Evolutionary conservation across 1,140 invertebrate species (phyloP).

Genomic region (Drosophila kurseongensis): DNA sequence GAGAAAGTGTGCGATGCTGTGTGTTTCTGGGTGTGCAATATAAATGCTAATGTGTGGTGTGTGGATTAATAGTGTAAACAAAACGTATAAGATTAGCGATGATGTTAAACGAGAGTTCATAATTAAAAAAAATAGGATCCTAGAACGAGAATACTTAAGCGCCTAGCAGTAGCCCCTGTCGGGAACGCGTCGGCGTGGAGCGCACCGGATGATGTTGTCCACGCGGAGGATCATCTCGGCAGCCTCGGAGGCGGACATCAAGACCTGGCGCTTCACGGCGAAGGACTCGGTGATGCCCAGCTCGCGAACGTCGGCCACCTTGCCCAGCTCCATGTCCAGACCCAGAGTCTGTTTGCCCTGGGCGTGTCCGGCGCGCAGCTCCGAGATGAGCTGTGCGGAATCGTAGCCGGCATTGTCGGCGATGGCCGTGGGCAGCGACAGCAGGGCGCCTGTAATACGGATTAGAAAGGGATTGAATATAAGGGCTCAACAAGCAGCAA

Average conservation of each 20-base stretch:
- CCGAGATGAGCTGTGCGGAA: conserved; percentile 96
- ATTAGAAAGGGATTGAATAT: neutral
- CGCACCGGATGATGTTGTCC: conserved; percentile 98
- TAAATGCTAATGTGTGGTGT: conserved; percentile 37
- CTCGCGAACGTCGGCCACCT: conserved; percentile 93
- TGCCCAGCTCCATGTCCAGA: conserved; percentile 96
- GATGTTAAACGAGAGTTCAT: conserved; percentile 73
- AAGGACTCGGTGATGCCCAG: conserved; percentile 98
- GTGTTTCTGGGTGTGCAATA: conserved; percentile 15
- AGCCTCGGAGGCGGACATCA: conserved; percentile 97
- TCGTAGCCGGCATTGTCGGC: conserved; percentile 99
- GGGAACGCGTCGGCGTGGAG: conserved; percentile 94
- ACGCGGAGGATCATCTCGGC: conserved; percentile 99
- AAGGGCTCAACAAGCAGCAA: neutral
- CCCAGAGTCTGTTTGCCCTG: conserved; percentile 91
- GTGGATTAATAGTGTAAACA: conserved; percentile 57
- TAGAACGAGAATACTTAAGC: conserved; percentile 73
- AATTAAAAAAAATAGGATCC: conserved; percentile 63
- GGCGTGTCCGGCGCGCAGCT: conserved; percentile 95
- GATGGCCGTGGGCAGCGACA: conserved; percentile 96
- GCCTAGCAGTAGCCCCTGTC: conserved; percentile 94
- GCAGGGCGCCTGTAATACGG: conserved; percentile 87
- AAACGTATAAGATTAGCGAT: conserved; percentile 68
- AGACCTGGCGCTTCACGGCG: conserved; percentile 97
- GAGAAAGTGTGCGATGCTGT: conserved; percentile 35